These are phyloP conservation scores for Hucho hucho DNA, from an alignment of 2,113 vertebrate genomes.

Conservation along the genomic window DNA sequence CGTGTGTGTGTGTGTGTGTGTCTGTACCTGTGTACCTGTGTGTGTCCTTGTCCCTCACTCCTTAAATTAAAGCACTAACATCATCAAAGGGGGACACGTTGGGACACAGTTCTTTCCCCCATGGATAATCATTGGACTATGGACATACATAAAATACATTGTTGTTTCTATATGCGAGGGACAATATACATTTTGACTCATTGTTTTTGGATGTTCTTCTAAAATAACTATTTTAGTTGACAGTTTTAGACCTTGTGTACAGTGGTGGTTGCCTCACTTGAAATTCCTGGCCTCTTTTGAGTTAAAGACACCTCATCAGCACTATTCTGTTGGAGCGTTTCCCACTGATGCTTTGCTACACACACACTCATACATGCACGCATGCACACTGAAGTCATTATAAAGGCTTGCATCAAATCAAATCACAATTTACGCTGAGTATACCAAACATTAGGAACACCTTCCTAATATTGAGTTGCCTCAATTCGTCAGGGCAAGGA, in stretches of 20 bases:
- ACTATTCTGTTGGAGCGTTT: slow-evolving; percentile 52
- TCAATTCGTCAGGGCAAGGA: too few relatives aligned
- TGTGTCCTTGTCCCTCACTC: slow-evolving; percentile 46
- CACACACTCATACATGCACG: slow-evolving; percentile 20
- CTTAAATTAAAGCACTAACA: slow-evolving; percentile 45
- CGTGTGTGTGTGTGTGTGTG: slow-evolving; percentile 1
- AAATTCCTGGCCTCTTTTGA: slow-evolving; percentile 45
- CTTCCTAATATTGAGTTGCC: too few relatives aligned
- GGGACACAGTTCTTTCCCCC: slow-evolving; percentile 32
- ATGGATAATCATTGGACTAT: slow-evolving; percentile 35
- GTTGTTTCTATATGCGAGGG: slow-evolving; percentile 21
- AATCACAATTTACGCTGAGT: too few relatives aligned
- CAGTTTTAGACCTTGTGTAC: too few relatives aligned
- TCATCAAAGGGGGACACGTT: slow-evolving; percentile 51
- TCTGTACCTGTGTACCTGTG: background rate
- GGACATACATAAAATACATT: background rate
- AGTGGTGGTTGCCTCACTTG: slow-evolving; percentile 25
- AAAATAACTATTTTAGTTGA: slow-evolving; percentile 17
- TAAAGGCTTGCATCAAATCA: too few relatives aligned
- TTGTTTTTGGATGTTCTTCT: slow-evolving; percentile 31
- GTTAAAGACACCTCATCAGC: slow-evolving; percentile 52
- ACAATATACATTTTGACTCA: slow-evolving; percentile 34
- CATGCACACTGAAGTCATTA: slow-evolving; percentile 18
- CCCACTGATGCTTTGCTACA: slow-evolving; percentile 39
- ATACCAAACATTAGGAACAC: too few relatives aligned